Evolutionary conservation across 2,113 vertebrate genomes (phyloP), one percentile per base, ranked within the genome.

Genomic region (Pungitius pungitius): DNA sequence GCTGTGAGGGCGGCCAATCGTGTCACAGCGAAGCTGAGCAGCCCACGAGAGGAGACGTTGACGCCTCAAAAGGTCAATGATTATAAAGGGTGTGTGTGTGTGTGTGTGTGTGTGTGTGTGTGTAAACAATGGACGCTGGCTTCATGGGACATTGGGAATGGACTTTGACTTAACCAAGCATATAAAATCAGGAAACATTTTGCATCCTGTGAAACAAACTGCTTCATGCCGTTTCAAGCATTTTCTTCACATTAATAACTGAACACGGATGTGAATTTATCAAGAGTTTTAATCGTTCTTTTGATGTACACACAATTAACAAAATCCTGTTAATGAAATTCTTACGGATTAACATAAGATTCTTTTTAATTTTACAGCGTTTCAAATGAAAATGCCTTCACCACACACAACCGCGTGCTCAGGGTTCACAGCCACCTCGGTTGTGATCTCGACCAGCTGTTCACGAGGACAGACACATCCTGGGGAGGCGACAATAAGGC

Each of bases 221-320:
- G 4, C n/a, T n/a, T 22, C 6, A 22, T 33, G 17, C 5, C 7
- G 6, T 7, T 69, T n/a, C n/a, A n/a, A n/a, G 40, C 42, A 18
- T 22, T 51, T 39, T 26, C 20, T 6, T 59, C 52, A 68, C 52
- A 10, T 42, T 1, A 37, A 69, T 33, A 9, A 13, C 2, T 17
- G 8, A 71, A 60, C 8, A 69, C 22, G 1, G 14, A 27, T 17
- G 1, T 80, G 60, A 82, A 83, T 83, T 90, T 66, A 87, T 80
- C 85, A 88, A 67, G 80, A 81, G 59, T 84, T 92, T 92, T 90
- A 91, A 89, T 91, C 73, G 77, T 84, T 90, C 18, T 73, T 85
- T 77, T 87, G 82, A 89, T 81, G 63, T 75, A 89, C 87, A 90
- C 77, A 82, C 73, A 84, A 73, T 40, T 55, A 78, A 81, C 80